Evolutionary conservation across 2,888 invertebrate genomes (phyloP).

Genomic region (Cheilosia vernalis): DNA sequence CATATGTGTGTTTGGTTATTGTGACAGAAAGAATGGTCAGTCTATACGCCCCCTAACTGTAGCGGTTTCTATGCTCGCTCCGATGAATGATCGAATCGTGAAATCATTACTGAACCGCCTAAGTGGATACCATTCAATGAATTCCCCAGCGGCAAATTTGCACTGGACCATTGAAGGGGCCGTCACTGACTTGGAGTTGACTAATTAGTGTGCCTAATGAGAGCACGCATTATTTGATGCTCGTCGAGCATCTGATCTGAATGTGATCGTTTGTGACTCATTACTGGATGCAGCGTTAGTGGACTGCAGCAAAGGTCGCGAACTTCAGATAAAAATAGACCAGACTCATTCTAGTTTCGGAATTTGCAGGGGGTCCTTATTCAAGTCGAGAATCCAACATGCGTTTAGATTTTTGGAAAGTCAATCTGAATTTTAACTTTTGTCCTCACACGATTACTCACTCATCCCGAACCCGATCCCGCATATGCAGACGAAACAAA

Average conservation of each 20-base stretch:
- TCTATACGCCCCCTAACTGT: constrained; percentile 57
- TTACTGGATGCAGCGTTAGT: constrained; percentile 33
- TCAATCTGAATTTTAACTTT: constrained; percentile 2
- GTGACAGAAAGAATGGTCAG: constrained; percentile 59
- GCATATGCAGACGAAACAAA: constrained; percentile 17
- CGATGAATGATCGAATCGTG: constrained; percentile 61
- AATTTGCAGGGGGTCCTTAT: neutral
- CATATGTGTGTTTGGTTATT: constrained; percentile 54
- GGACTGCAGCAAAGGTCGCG: constrained; percentile 66
- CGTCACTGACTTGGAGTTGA: constrained; percentile 4
- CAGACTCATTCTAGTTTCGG: neutral
- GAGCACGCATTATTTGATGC: constrained; percentile 37
- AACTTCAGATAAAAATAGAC: constrained; percentile 59
- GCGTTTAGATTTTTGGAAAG: neutral
- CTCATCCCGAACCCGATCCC: constrained; percentile 3
- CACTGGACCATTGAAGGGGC: constrained; percentile 49
- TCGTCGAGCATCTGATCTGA: constrained; percentile 41
- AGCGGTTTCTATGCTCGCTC: constrained; percentile 31
- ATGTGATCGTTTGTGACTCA: constrained; percentile 52
- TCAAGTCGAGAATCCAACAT: neutral
- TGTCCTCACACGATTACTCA: constrained; percentile 25
- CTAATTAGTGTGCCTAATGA: constrained; percentile 64
- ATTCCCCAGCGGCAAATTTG: constrained; percentile 67
- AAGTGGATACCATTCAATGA: constrained; percentile 19
- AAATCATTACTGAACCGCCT: constrained; percentile 58